Evolutionary conservation across 2,888 invertebrate species (phyloP).

Genomic region (Cataglyphis rosenhaueri): DNA sequence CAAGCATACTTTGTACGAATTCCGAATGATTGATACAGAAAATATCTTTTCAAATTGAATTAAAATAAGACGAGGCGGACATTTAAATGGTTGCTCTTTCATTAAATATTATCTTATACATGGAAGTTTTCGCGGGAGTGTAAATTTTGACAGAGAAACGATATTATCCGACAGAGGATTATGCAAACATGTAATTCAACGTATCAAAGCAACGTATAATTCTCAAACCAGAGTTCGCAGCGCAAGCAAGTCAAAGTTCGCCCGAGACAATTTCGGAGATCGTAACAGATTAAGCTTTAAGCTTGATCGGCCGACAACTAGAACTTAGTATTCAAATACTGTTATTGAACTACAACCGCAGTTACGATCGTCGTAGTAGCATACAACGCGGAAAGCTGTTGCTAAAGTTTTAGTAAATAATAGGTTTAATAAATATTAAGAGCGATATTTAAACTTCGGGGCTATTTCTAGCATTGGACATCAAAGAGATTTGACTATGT

Average conservation of each 20-base stretch:
- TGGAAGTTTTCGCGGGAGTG: background rate
- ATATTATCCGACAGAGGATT: background rate
- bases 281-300: conserved; percentile 36
- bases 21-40: background rate
- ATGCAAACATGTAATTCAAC: conserved; percentile 30
- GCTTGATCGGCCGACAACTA: conserved; percentile 40
- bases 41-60: background rate
- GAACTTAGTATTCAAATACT: conserved; percentile 45
- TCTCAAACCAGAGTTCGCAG: background rate
- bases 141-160: background rate
- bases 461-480: background rate
- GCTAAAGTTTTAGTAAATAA: conserved; percentile 36
- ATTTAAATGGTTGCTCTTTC: background rate
- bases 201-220: conserved; percentile 16
- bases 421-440: conserved; percentile 10
- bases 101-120: background rate
- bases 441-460: conserved; percentile 21
- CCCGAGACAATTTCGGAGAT: conserved; percentile 34
- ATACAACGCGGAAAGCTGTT: background rate
- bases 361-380: background rate
- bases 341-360: conserved; percentile 52
- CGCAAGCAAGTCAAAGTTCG: conserved; percentile 6
- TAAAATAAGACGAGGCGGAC: background rate
- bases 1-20: background rate
- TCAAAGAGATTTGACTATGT: background rate